Base-by-base conservation (phyloP, 2,888 invertebrate genomes). In the Lissonota sp. region DNA sequence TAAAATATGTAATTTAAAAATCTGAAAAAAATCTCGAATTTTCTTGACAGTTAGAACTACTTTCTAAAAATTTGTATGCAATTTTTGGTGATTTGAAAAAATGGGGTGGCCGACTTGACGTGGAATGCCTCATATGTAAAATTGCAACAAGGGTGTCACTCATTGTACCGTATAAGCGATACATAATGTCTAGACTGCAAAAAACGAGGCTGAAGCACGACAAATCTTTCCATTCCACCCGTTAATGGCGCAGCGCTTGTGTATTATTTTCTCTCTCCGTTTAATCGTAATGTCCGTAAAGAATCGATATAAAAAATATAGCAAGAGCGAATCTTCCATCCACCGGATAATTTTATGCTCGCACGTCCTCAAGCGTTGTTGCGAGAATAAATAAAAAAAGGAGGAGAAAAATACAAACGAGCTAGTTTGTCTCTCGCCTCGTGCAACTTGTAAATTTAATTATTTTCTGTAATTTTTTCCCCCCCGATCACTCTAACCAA, bases 151-250 rank as follows among this genome's bases (percentile, higher is more conserved):
- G 55, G 60, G 57, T 57, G 71, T 63, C 57, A 70, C 14, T 77
- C 42, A 46, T 46, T 16, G 60, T 42, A 49, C 39, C 75, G 75
- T 60, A 67, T 44, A 60, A 42, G 60, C 69, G 46, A 67, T 67
- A 67, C 37, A 44, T 53, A 53, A n/a, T 66, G 51, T 53, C 39
- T 5, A 16, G 44, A 40, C 39, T 51, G 5, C 16, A 53, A 26
- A 26, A 26, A 12, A 53, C 53, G 12, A 49, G 10, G 10, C 7
- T 53, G 53, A 12, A 53, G 4, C 16, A 6, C 26, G 4, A 26
- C 57, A 49, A 72, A 80, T 67, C 57, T 80, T 80, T 76, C 80
- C 80, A 76, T 67, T 72, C 76, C 53, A 67, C 67, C 62, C 16
- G 57, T 80, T 72, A 76, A 76, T 80, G 72, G 49, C 42, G 16